Percentiles rank a stretch among this genome's conserved stretches.
These are phyloP conservation scores for Neolamprologus ventralis DNA, from an alignment of 2,113 vertebrate genomes.

Conservation along the genomic window DNA sequence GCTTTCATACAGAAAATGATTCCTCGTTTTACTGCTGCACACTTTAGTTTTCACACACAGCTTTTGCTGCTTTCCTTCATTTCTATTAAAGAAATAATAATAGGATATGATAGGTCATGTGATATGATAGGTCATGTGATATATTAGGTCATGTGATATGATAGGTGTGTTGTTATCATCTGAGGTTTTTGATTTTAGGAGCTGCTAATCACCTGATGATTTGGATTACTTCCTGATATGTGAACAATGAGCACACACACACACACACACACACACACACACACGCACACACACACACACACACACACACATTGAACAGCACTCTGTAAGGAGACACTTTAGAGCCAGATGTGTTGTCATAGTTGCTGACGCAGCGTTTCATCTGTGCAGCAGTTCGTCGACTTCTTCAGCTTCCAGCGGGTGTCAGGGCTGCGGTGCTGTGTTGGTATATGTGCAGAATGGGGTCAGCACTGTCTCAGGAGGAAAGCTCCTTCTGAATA, in stretches of 20 bases:
- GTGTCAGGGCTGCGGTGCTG: neutral
- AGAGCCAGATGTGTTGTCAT: rapidly evolving
- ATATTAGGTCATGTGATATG: neutral
- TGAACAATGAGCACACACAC: rapidly evolving
- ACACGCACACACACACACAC: neutral
- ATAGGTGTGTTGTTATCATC: neutral
- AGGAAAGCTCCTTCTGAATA: neutral
- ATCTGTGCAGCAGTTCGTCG: neutral
- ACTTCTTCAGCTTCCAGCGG: neutral
- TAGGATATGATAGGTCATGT: neutral
- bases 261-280: too few relatives aligned
- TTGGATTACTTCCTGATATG: neutral
- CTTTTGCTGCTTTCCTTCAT: neutral
- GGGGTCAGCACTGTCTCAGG: neutral
- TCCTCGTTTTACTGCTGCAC: neutral
- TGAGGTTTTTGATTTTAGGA: neutral
- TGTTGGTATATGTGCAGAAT: neutral
- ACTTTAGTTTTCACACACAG: neutral
- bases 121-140: neutral
- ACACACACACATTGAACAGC: neutral
- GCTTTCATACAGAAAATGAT: neutral
- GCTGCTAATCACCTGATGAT: neutral
- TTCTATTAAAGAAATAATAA: neutral
- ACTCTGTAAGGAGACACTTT: neutral
- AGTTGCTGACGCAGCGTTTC: neutral